Percentiles rank a stretch among this genome's conserved stretches.
Conservation (phyloP, 2,113 vertebrate species). For the Stegastes partitus region DNA sequence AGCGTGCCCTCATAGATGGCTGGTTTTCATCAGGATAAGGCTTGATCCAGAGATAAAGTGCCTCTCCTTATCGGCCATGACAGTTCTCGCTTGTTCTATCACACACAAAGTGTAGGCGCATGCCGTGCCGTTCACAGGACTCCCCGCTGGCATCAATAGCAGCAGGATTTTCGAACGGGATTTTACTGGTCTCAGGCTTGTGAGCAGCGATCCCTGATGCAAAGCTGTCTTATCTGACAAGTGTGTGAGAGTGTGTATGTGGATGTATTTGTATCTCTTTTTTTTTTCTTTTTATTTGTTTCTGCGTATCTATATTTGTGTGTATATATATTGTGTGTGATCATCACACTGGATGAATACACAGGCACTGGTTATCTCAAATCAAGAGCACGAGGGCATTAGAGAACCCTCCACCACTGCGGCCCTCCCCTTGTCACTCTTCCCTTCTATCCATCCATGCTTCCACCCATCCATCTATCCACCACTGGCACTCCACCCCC, state of each 20-base stretch:
- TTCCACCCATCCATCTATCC: constrained; percentile 55
- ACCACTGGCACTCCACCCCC: constrained; percentile 43
- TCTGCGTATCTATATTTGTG: not conserved
- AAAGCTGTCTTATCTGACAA: constrained; percentile 73
- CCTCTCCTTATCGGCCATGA: constrained; percentile 69
- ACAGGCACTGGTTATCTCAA: constrained; percentile 60
- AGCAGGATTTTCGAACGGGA: constrained; percentile 68
- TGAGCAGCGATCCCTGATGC: constrained; percentile 73
- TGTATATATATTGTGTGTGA: constrained; percentile 16
- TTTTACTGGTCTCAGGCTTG: constrained; percentile 68
- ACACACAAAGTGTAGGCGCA: constrained; percentile 45
- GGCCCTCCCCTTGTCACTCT: constrained; percentile 18
- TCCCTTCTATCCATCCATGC: constrained; percentile 37
- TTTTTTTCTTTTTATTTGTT: constrained; percentile 13
- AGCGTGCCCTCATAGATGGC: constrained; percentile 58
- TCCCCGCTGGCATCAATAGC: constrained; percentile 68
- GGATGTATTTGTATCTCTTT: not conserved
- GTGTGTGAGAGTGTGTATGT: constrained; percentile 40
- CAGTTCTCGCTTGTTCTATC: constrained; percentile 67
- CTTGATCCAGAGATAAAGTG: constrained; percentile 73
- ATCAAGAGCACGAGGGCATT: constrained; percentile 57
- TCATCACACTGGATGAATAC: constrained; percentile 30
- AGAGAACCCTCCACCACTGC: constrained; percentile 25
- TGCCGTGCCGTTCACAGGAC: constrained; percentile 37
- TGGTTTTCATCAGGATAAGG: constrained; percentile 69